phyloP scores from a whole-genome alignment of 2,113 vertebrate species.

The Neofelis nebulosa region DNA sequence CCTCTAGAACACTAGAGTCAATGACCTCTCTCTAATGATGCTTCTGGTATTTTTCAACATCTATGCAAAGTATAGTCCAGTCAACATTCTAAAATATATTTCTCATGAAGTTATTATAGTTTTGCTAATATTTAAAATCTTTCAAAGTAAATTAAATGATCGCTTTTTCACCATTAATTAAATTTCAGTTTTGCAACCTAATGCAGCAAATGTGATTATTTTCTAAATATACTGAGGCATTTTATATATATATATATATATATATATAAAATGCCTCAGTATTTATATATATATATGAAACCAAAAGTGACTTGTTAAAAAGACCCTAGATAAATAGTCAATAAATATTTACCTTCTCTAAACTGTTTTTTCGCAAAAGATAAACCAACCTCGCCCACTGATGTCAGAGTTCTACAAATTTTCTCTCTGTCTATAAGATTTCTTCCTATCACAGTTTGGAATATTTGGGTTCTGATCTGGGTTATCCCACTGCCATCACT shows the following conservation, averaged over 20 bases:
- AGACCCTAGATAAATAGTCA: background rate
- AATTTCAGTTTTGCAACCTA: background rate
- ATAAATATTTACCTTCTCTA: background rate
- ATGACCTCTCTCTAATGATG: background rate
- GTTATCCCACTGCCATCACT: background rate
- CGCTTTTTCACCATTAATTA: background rate
- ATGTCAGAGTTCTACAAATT: background rate
- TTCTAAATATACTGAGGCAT: background rate
- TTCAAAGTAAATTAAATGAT: background rate
- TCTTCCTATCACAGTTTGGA: background rate
- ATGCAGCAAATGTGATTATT: background rate
- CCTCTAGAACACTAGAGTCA: background rate
- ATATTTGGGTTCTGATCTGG: background rate
- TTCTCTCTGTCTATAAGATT: background rate
- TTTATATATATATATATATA: background rate
- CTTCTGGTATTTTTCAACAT: background rate
- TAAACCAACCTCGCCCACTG: background rate
- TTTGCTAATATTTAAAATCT: background rate
- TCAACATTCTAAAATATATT: background rate
- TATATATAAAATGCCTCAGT: too few species aligned
- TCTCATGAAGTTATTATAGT: background rate
- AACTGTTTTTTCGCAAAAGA: background rate
- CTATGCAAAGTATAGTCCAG: background rate
- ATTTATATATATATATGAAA: background rate
- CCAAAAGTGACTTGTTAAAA: background rate